Evolutionary conservation across 1,140 invertebrate genomes (phyloP).

Genomic region (Diachasmimorpha longicaudata): DNA sequence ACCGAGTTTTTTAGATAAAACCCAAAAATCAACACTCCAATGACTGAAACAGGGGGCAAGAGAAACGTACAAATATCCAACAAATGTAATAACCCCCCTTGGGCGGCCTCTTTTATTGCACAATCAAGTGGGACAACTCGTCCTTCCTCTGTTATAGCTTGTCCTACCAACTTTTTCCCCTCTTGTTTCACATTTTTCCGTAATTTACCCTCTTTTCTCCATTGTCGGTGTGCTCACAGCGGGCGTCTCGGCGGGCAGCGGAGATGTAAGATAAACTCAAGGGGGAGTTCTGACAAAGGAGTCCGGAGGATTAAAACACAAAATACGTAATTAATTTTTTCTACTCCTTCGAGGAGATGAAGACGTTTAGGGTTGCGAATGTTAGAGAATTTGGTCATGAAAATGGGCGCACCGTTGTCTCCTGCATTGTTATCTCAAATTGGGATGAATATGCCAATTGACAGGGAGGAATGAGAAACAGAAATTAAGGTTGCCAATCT

Average conservation of each 20-base stretch:
- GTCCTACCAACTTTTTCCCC: not conserved
- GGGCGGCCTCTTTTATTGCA: not conserved
- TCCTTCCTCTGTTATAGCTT: not conserved
- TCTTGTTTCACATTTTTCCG: not conserved
- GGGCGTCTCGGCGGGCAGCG: not conserved
- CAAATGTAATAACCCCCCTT: not conserved
- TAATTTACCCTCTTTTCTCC: not conserved
- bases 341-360: not conserved
- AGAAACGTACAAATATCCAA: not conserved
- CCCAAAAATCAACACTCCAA: no score
- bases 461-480: no score
- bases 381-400: not conserved
- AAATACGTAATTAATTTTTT: not conserved
- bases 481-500: no score
- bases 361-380: not conserved
- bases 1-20: no score
- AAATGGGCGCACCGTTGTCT: not conserved
- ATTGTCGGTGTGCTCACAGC: not conserved
- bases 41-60: not conserved
- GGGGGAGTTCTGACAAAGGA: not conserved
- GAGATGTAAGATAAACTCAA: not conserved
- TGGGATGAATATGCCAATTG: no score
- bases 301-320: not conserved
- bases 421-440: no score
- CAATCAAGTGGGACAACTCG: not conserved